Evolutionary conservation across 1,140 invertebrate species (phyloP).

Genomic region (Pogonognathellus flavescens): DNA sequence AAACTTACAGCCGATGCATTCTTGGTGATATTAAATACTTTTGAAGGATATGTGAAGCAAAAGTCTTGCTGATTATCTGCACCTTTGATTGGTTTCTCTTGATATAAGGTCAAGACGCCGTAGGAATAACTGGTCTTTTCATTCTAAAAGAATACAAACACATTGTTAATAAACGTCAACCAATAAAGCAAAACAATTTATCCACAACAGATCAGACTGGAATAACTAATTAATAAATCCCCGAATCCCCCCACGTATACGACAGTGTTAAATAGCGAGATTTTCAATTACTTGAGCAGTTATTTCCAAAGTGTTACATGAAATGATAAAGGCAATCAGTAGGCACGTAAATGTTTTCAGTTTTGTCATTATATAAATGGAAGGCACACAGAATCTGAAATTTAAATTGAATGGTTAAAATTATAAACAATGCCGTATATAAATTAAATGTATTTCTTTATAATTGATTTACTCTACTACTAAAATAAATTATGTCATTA

Average conservation of each 20-base stretch:
- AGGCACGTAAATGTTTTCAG: not conserved
- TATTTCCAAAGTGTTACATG: not conserved
- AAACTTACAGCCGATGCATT: slow-evolving; percentile 29
- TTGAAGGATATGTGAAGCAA: slow-evolving; percentile 55
- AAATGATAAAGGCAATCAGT: not conserved
- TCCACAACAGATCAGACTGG: not conserved
- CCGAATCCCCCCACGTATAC: too few relatives aligned
- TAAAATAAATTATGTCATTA: too few relatives aligned
- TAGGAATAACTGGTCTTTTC: not conserved
- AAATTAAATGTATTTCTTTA: not conserved
- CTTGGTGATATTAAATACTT: slow-evolving; percentile 33
- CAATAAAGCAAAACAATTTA: too few relatives aligned
- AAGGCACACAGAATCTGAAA: not conserved
- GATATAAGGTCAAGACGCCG: not conserved
- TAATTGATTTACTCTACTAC: too few relatives aligned
- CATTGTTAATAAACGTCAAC: too few relatives aligned
- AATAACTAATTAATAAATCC: not conserved
- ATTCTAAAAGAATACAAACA: not conserved
- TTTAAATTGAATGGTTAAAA: too few relatives aligned
- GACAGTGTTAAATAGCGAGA: not conserved
- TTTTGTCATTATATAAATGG: not conserved
- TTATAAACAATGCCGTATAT: not conserved
- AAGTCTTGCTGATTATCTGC: slow-evolving; percentile 31
- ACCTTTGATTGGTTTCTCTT: not conserved
- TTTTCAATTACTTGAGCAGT: not conserved